Base-by-base conservation (phyloP, 2,888 invertebrate species). In the Deroplatys truncata region DNA sequence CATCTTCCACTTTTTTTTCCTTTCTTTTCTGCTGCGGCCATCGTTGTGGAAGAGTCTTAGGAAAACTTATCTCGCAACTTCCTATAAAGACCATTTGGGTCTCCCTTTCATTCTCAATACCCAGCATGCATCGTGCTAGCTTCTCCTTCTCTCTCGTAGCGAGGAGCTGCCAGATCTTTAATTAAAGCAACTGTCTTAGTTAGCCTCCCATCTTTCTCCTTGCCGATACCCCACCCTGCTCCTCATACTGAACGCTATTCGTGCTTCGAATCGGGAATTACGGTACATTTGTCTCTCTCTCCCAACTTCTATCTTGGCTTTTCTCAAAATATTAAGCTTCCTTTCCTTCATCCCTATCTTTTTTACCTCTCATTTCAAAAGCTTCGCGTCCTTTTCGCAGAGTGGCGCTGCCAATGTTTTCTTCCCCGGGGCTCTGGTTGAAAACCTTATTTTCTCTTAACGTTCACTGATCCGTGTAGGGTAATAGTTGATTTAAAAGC, bases 181-280 rank as follows among this genome's bases (percentile, higher is more conserved):
- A 90, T 90, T 90, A 90, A 90, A 90, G 89, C 88, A 89, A 90
- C 90, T 89, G 90, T 90, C 90, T 90, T 90, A 90, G 90, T 90
- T 90, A 90, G 56, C 49, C 89, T 85, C 87, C 82, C 29, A 56
- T n/a, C 90, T 84, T 88, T 25, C 72, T 31, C 85, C 88, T 82
- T 83, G 28, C 84, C 84, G 88, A 88, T 88, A 88, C 88, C 89
- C 56, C 88, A 31, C 89, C n/a, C 82, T 29, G 7, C 49, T 84
- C 28, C 86, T 83, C 85, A 84, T 84, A 90, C 88, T 82, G 82
- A 85, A 82, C 83, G 89, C 84, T 85, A 90, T 88, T 88, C 90
- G 90, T 90, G 90, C 88, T 86, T 89, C 89, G 90, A 90, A 90
- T 90, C 88, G 84, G 88, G 87, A 89, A 90, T 89, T 89, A 89